Conservation (phyloP, 1,140 invertebrate genomes). For the Meloidogyne floridensis region DNA sequence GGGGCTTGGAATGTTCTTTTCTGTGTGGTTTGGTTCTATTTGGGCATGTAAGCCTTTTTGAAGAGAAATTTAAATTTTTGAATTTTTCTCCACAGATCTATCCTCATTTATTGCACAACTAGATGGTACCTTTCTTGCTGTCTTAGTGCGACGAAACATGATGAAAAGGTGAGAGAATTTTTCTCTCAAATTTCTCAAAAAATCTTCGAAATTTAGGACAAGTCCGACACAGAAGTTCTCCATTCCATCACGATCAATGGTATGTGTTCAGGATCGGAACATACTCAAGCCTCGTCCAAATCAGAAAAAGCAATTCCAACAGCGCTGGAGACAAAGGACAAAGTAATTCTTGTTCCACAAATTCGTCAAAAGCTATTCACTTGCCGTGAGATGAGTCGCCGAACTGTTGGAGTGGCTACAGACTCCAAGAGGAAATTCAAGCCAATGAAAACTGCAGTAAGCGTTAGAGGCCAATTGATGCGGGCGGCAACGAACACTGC, state of each 20-base stretch:
- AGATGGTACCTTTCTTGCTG: not conserved
- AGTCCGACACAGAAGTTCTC: not conserved
- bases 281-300: not conserved
- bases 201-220: not conserved
- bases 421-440: not conserved
- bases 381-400: not conserved
- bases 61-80: not conserved
- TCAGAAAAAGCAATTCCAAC: not conserved
- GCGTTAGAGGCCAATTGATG: not conserved
- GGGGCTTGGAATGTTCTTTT: not conserved
- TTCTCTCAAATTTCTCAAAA: not conserved
- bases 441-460: not conserved
- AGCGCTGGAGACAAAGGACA: not conserved
- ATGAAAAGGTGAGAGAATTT: not conserved
- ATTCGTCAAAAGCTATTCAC: constrained; percentile 2
- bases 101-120: not conserved
- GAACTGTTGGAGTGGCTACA: not conserved
- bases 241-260: not conserved
- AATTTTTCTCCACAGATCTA: not conserved
- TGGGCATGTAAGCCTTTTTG: not conserved
- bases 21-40: not conserved
- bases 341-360: not conserved
- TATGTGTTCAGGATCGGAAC: not conserved
- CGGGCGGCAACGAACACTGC: not conserved
- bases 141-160: not conserved